Conservation (phyloP, 2,888 invertebrate species). For the Microchrysa polita region DNA sequence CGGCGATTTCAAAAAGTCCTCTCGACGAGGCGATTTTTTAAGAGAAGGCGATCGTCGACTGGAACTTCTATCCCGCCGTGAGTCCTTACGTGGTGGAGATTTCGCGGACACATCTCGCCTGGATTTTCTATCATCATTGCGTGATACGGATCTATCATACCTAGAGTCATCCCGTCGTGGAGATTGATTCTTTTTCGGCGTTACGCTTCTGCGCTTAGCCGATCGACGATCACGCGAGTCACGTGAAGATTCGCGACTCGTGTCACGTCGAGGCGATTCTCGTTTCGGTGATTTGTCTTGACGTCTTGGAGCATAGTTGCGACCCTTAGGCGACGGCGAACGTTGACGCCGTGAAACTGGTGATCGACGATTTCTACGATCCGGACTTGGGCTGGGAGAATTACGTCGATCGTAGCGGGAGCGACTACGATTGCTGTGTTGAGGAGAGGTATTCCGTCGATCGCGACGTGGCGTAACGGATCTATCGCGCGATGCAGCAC, state of each 20-base stretch:
- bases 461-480: constrained; percentile 61
- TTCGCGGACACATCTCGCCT: constrained; percentile 52
- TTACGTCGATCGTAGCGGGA: constrained; percentile 9
- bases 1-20: constrained; percentile 8
- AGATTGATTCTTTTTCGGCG: neutral
- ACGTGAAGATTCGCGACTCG: constrained; percentile 54
- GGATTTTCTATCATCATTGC: constrained; percentile 14
- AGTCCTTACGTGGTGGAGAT: constrained; percentile 49
- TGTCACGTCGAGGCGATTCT: neutral
- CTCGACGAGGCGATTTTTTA: neutral
- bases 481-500: constrained; percentile 37
- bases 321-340: neutral
- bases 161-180: constrained; percentile 47
- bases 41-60: neutral
- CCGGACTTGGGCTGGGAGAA: constrained; percentile 54
- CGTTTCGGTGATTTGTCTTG: neutral
- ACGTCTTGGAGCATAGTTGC: neutral
- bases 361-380: constrained; percentile 54
- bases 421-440: neutral
- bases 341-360: neutral
- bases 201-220: neutral
- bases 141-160: neutral
- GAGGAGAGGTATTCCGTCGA: constrained; percentile 40
- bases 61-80: constrained; percentile 8
- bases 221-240: constrained; percentile 26